Conservation (phyloP, 2,888 invertebrate species). For the Drosophila conformis region DNA sequence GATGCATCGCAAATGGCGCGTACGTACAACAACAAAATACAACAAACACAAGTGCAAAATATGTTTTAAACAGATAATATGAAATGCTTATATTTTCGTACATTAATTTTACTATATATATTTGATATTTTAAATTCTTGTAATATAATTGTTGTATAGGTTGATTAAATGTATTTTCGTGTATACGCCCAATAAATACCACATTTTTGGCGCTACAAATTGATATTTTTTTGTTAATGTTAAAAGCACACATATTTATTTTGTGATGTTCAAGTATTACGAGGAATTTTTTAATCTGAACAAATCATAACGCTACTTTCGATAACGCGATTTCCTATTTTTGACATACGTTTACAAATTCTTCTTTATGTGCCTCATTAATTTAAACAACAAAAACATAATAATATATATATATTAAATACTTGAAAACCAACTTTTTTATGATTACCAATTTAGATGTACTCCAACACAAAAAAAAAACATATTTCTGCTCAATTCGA, state of each 20-base stretch:
- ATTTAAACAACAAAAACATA: conserved; percentile 30
- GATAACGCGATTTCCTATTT: conserved; percentile 24
- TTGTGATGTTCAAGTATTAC: conserved; percentile 73
- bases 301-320: conserved; percentile 24
- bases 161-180: conserved; percentile 48
- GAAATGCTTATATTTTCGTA: conserved; percentile 69
- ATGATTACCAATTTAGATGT: conserved; percentile 14
- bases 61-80: conserved; percentile 75
- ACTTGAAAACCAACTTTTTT: conserved; percentile 12
- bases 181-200: conserved; percentile 24
- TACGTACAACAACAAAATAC: conserved; percentile 53
- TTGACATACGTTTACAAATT: conserved; percentile 60
- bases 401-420: neutral
- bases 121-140: conserved; percentile 49
- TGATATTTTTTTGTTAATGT: conserved; percentile 47
- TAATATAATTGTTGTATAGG: conserved; percentile 71
- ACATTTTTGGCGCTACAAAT: conserved; percentile 30
- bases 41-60: conserved; percentile 76
- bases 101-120: conserved; percentile 55
- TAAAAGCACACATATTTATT: conserved; percentile 34
- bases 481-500: conserved; percentile 10
- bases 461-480: conserved; percentile 8
- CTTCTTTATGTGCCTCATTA: conserved; percentile 80
- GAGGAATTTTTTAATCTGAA: conserved; percentile 27
- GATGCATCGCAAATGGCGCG: conserved; percentile 33